Percentiles rank a stretch among this genome's conserved stretches.
Conservation (phyloP, 30 jellyfish, hydroid and myxozoan genomes). For the Turritopsis dohrnii region DNA sequence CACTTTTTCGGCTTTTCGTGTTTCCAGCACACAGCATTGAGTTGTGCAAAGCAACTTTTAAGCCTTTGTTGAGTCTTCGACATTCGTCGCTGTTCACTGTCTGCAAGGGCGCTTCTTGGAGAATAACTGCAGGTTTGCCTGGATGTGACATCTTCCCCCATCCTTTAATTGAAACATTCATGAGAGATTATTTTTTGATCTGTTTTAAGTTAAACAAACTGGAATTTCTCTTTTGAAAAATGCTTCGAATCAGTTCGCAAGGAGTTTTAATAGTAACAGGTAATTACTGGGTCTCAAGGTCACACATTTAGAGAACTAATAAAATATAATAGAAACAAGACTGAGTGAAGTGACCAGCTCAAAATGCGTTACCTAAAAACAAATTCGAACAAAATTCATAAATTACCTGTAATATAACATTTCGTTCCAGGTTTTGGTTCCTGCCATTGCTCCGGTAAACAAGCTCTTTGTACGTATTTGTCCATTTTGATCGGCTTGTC, state of each 20-base stretch:
- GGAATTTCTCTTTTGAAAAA: too few species aligned
- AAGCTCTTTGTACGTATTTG: slow-evolving; percentile 42
- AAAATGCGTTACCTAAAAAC: neutral
- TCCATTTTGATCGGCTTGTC: slow-evolving; percentile 7
- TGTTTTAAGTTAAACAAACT: too few species aligned
- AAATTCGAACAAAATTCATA: neutral
- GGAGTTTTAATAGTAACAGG: too few species aligned
- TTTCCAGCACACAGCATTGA: slow-evolving; percentile 36
- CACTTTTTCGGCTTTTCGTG: neutral
- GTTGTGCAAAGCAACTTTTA: neutral
- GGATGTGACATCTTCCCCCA: slow-evolving; percentile 49
- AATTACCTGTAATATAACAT: slow-evolving; percentile 56
- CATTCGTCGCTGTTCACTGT: slow-evolving; percentile 20
- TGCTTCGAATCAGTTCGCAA: too few species aligned
- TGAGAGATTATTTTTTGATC: neutral
- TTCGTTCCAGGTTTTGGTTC: slow-evolving; percentile 42
- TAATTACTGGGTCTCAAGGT: too few species aligned
- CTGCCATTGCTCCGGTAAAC: slow-evolving; percentile 50
- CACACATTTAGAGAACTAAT: too few species aligned
- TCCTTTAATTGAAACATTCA: too few species aligned
- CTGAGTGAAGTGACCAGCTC: neutral
- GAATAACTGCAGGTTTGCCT: slow-evolving; percentile 16
- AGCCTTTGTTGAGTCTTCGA: neutral
- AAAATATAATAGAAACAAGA: neutral
- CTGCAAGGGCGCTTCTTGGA: slow-evolving; percentile 43